Conservation (phyloP, 2,797 vertebrate species). For the Remorina albescens region DNA sequence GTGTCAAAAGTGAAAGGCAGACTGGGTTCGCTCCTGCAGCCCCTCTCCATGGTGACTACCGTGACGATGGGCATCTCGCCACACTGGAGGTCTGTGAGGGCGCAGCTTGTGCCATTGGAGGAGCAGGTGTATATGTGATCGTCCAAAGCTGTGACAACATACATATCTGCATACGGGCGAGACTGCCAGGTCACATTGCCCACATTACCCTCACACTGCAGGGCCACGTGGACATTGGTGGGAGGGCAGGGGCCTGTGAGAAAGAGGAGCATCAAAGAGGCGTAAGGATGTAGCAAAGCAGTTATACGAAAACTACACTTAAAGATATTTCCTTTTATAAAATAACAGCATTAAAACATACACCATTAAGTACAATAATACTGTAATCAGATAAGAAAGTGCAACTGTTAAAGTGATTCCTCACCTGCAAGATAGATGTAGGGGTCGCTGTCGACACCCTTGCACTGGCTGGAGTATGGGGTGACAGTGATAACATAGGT, state of each 20-base stretch:
- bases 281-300: neutral
- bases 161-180: slow-evolving; percentile 65
- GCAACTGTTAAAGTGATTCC: neutral
- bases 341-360: neutral
- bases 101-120: slow-evolving; percentile 72
- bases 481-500: slow-evolving; percentile 77
- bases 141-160: slow-evolving; percentile 56
- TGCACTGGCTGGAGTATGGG: slow-evolving; percentile 72
- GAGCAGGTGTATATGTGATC: slow-evolving; percentile 67
- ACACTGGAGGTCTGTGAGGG: slow-evolving; percentile 77
- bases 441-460: slow-evolving; percentile 59
- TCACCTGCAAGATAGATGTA: slow-evolving; percentile 75
- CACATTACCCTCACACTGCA: slow-evolving; percentile 77
- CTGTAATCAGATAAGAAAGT: neutral
- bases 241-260: slow-evolving; percentile 83
- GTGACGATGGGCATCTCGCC: slow-evolving; percentile 69
- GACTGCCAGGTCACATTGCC: slow-evolving; percentile 76
- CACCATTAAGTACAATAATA: neutral
- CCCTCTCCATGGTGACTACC: slow-evolving; percentile 74
- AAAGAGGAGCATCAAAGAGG: neutral
- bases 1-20: slow-evolving; percentile 66
- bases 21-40: slow-evolving; percentile 81
- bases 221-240: slow-evolving; percentile 57
- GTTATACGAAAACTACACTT: too few relatives aligned
- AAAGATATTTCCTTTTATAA: too few relatives aligned